A percentile compares a stretch with the other conserved stretches of the same genome.
Conservation (phyloP, 2,888 invertebrate genomes). For the Sinodicranocentrus sp. region DNA sequence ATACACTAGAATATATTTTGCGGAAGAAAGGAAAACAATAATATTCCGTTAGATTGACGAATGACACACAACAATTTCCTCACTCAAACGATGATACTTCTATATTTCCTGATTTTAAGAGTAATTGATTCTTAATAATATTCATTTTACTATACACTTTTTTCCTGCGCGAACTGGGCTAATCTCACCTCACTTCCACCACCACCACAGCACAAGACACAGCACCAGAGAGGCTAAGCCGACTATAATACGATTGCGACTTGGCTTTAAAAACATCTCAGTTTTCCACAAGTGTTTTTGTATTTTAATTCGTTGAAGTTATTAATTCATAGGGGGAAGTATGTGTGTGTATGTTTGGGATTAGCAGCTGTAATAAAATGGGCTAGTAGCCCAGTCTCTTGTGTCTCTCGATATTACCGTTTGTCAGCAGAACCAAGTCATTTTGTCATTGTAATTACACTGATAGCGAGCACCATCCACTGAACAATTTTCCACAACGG, state of each 20-base stretch:
- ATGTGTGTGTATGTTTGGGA: slow-evolving; percentile 46
- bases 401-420: slow-evolving; percentile 62
- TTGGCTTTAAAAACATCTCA: slow-evolving; percentile 50
- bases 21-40: too few species aligned
- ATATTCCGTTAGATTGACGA: too few species aligned
- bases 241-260: neutral
- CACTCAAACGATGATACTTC: too few species aligned
- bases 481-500: slow-evolving; percentile 16
- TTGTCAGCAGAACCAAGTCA: slow-evolving; percentile 71
- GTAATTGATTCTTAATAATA: too few species aligned
- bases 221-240: neutral
- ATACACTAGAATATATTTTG: too few species aligned
- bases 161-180: neutral
- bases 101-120: too few species aligned
- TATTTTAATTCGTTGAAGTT: slow-evolving; percentile 9
- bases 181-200: slow-evolving; percentile 13
- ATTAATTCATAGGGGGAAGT: too few species aligned
- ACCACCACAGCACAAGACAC: neutral
- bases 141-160: too few species aligned
- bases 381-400: slow-evolving; percentile 59
- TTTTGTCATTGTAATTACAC: slow-evolving; percentile 64
- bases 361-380: slow-evolving; percentile 65
- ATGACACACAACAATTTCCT: too few species aligned
- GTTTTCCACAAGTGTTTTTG: slow-evolving; percentile 56
- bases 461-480: slow-evolving; percentile 43